Base-by-base conservation (phyloP, 2,113 vertebrate genomes). In the Danio rerio region DNA sequence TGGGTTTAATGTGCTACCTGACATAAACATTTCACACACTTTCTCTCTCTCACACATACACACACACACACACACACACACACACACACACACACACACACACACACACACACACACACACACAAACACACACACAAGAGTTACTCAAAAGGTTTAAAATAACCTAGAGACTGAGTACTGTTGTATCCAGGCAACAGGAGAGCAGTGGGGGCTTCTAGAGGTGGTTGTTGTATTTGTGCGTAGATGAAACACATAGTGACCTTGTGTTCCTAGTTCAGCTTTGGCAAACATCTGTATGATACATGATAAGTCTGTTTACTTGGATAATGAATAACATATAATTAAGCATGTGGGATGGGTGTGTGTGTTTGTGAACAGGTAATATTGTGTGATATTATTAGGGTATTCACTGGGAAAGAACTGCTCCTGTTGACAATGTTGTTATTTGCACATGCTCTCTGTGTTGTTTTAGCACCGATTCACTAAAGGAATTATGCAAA, bases 101-200 rank as follows among this genome's bases (percentile, higher is more conserved):
- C 31, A 31, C 31, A 31, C 3, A 3, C 31, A 16, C 13, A 20
- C 58, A 21, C 10, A 10, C 11, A 6, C 59, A 56, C 56, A 59
- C 55, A 76, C 68, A 66, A 12, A 45, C n/a, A 43, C 15, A 45
- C 58, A 69, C 61, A 76, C 50, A 69, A 9, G 21, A 72, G 18
- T 72, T 59, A 58, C 77, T 86, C 62, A 77, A 86, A 84, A 83
- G 82, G 72, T 84, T 86, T 66, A 84, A 88, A 84, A 85, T 87
- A 84, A 80, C 80, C 55, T 13, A 75, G 77, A 69, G 65, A 69
- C 68, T 18, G 49, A 83, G 76, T 77, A 58, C 50, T 81, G 62
- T 69, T 61, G 86, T 85, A 85, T 85, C 84, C 52, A 86, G 81
- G 87, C 86, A 83, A 87, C 84, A 88, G 72, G 68, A 65, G 76